Evolutionary conservation across 1,140 invertebrate genomes (phyloP).

Genomic region (Vollenhovia emeryi): DNA sequence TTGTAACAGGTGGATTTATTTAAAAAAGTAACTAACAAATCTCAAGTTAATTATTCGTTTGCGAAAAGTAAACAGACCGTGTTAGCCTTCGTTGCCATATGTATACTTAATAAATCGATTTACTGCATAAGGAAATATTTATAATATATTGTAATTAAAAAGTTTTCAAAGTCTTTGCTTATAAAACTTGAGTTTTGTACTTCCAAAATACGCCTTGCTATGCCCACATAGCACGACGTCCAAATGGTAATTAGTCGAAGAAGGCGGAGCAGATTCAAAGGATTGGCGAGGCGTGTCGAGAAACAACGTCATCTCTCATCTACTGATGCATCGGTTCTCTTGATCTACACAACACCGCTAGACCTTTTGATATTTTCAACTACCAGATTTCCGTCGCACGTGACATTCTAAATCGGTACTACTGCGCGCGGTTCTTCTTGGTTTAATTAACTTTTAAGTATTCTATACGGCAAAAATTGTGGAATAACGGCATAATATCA

Average conservation of each 20-base stretch:
- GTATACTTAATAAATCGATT: not conserved
- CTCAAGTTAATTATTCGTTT: not conserved
- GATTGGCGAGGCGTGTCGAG: slow-evolving; percentile 78
- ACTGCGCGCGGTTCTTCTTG: not conserved
- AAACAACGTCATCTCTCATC: slow-evolving; percentile 70
- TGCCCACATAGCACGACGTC: not conserved
- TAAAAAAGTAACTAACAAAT: not conserved
- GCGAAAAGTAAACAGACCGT: not conserved
- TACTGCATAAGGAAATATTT: not conserved
- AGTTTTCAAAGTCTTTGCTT: not conserved
- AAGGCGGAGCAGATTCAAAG: slow-evolving; percentile 78
- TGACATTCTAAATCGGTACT: not conserved
- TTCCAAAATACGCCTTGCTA: no score
- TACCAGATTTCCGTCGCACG: slow-evolving; percentile 31
- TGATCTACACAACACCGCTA: slow-evolving; percentile 73
- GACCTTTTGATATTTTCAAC: slow-evolving; percentile 55
- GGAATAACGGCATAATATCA: not conserved
- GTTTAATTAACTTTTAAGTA: slow-evolving; percentile 5
- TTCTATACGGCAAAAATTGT: not conserved
- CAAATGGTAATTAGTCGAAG: slow-evolving; percentile 75
- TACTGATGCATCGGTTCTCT: slow-evolving; percentile 58
- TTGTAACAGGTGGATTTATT: not conserved
- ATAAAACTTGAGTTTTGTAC: not conserved
- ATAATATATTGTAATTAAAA: not conserved
- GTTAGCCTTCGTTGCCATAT: not conserved